These are phyloP conservation scores for Luperina testacea DNA, from an alignment of 2,888 invertebrate species.

Conservation along the genomic window DNA sequence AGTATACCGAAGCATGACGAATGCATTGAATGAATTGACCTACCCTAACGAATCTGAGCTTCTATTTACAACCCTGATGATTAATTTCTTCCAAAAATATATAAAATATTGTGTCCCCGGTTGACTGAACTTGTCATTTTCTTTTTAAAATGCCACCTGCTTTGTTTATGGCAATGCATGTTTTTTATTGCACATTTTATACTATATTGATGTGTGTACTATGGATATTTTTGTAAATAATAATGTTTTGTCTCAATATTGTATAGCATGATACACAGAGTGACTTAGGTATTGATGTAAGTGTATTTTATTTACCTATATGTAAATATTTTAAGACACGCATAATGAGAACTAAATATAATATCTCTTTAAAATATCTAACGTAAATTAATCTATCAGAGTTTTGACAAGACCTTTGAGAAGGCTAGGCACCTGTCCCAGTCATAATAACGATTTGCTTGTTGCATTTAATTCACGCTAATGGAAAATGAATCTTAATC, in stretches of 20 bases:
- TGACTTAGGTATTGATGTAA: constrained; percentile 65
- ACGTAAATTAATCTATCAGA: constrained; percentile 37
- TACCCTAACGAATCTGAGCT: constrained; percentile 44
- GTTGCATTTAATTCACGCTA: constrained; percentile 50
- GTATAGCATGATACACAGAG: constrained; percentile 66
- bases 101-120: constrained; percentile 39
- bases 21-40: constrained; percentile 67
- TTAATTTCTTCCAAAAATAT: constrained; percentile 48
- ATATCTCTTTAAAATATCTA: constrained; percentile 29
- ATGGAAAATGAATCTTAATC: constrained; percentile 24
- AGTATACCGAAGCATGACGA: constrained; percentile 79
- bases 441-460: constrained; percentile 52
- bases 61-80: constrained; percentile 42
- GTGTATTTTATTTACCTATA: constrained; percentile 62
- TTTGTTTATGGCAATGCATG: constrained; percentile 85
- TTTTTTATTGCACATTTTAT: constrained; percentile 70
- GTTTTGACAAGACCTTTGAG: constrained; percentile 27
- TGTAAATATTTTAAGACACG: constrained; percentile 63
- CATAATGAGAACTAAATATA: constrained; percentile 31
- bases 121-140: constrained; percentile 52
- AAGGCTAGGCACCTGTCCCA: constrained; percentile 51
- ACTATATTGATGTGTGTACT: constrained; percentile 64
- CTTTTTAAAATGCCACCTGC: constrained; percentile 72
- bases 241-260: constrained; percentile 64
- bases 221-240: constrained; percentile 62